Percentiles rank a stretch among this genome's conserved stretches.
These are phyloP conservation scores for Drosophila neonasuta DNA, from an alignment of 2,888 invertebrate genomes.

Conservation along the genomic window DNA sequence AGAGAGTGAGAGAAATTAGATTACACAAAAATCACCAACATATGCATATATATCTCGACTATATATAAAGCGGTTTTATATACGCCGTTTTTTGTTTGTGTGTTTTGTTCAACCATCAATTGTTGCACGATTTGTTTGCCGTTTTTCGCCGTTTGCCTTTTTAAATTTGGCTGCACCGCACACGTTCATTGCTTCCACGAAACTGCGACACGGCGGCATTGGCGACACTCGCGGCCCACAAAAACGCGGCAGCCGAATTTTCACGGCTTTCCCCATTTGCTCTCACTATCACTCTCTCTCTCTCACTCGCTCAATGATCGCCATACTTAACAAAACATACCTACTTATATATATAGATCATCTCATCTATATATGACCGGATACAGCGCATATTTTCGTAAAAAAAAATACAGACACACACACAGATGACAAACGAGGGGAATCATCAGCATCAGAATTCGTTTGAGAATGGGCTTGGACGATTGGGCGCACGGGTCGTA, in stretches of 20 bases:
- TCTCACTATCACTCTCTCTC: conserved; percentile 2
- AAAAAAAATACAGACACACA: conserved; percentile 38
- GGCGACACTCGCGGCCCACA: conserved; percentile 47
- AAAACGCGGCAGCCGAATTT: conserved; percentile 52
- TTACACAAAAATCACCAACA: conserved; percentile 16
- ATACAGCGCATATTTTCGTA: conserved; percentile 67
- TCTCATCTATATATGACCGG: conserved; percentile 46
- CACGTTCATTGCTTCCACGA: conserved; percentile 73
- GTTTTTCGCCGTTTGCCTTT: conserved; percentile 46
- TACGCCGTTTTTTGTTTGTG: conserved; percentile 25
- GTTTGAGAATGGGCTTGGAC: conserved; percentile 13
- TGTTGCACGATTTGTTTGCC: conserved; percentile 63
- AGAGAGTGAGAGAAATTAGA: conserved; percentile 27
- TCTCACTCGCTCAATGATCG: conserved; percentile 43
- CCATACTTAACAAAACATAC: conserved; percentile 50
- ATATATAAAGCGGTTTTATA: conserved; percentile 29
- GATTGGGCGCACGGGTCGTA: neutral
- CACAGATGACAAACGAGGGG: conserved; percentile 53
- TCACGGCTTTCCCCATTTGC: conserved; percentile 45
- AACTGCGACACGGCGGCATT: conserved; percentile 60
- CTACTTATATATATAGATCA: conserved; percentile 26
- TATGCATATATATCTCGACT: conserved; percentile 16
- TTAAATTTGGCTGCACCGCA: conserved; percentile 59
- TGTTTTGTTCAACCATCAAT: conserved; percentile 50
- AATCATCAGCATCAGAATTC: conserved; percentile 29